A percentile compares a stretch with the other conserved stretches of the same genome.
phyloP scores from a whole-genome alignment of 1,140 invertebrate species.

The Trichonephila clavipes region DNA sequence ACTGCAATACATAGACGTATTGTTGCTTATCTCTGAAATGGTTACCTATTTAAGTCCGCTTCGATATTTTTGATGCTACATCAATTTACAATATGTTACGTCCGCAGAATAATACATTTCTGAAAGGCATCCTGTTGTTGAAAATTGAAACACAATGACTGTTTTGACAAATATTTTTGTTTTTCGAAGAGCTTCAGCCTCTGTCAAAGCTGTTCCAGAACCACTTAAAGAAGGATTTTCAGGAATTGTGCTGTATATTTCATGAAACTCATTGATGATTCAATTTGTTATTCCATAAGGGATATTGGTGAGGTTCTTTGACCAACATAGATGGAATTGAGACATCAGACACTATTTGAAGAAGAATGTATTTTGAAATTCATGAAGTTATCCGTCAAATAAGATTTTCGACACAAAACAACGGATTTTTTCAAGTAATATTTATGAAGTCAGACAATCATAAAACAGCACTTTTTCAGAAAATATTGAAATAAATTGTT shows the following conservation, averaged over 20 bases:
- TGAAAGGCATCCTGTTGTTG: background rate
- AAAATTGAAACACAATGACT: background rate
- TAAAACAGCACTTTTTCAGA: background rate
- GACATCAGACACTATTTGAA: conserved; percentile 1
- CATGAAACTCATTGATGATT: conserved; percentile 6
- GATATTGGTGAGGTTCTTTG: background rate
- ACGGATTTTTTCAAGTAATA: background rate
- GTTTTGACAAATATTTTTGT: background rate
- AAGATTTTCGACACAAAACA: background rate
- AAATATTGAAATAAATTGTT: too few relatives aligned
- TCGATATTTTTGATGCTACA: background rate
- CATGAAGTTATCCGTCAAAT: conserved; percentile 12
- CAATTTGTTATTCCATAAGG: conserved; percentile 40
- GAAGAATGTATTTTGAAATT: conserved; percentile 16
- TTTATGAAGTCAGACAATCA: background rate
- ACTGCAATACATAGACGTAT: too few relatives aligned
- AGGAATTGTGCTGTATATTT: conserved; percentile 40
- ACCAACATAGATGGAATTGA: background rate
- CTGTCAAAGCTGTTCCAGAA: background rate
- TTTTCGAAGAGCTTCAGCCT: background rate
- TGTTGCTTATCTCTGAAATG: too few relatives aligned
- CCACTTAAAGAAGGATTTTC: conserved; percentile 12
- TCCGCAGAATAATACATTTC: conserved; percentile 13
- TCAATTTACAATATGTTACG: background rate
- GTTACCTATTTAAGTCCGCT: too few relatives aligned